Percentiles rank a stretch among this genome's conserved stretches.
phyloP scores from a whole-genome alignment of 2,113 vertebrate genomes.

The Tachuris rubrigastra region DNA sequence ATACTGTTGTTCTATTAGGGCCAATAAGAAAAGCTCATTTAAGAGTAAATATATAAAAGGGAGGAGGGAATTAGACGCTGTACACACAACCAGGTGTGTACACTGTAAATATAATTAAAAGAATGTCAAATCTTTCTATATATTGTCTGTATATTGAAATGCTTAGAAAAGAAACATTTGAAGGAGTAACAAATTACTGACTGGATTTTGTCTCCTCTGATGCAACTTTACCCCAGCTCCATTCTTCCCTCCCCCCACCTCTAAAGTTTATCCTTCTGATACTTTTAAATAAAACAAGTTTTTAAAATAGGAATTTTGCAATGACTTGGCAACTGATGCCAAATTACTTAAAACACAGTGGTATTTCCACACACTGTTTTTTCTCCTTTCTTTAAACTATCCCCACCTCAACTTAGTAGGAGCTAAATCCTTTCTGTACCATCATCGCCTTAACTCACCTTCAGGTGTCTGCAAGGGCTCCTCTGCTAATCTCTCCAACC shows the following conservation, averaged over 20 bases:
- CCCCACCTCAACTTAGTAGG: background rate
- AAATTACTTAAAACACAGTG: background rate
- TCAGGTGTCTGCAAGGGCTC: background rate
- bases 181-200: background rate
- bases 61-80: background rate
- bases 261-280: background rate
- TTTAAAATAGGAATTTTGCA: background rate
- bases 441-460: background rate
- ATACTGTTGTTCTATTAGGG: background rate
- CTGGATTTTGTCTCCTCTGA: background rate
- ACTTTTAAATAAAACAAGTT: background rate
- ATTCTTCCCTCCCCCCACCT: background rate
- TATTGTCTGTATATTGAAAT: background rate
- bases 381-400: background rate
- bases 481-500: background rate
- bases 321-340: background rate
- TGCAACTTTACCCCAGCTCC: background rate
- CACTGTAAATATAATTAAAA: background rate
- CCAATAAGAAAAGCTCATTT: background rate
- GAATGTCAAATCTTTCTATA: background rate
- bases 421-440: background rate
- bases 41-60: background rate
- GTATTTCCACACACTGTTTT: background rate
- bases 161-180: background rate
- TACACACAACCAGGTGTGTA: fast-evolving